Evolutionary conservation across 2,113 vertebrate genomes (phyloP).

Genomic region (Cryptomyrus ogoouensis): DNA sequence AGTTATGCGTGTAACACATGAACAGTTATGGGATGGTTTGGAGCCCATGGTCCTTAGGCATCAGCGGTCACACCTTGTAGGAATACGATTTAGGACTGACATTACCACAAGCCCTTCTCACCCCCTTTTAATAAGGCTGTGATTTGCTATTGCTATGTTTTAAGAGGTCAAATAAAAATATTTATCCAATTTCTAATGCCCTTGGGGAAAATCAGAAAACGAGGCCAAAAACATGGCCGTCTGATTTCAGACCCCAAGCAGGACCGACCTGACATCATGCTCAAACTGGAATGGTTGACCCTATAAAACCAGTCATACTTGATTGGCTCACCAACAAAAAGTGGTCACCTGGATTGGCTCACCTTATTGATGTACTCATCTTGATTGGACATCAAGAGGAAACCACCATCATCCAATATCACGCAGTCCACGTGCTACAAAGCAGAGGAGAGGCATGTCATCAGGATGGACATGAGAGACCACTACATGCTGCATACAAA

Average conservation of each 20-base stretch:
- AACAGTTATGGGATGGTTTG: conserved; percentile 47
- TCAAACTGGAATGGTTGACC: background rate
- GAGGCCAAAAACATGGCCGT: background rate
- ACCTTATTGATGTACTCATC: conserved; percentile 78
- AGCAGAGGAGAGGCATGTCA: conserved; percentile 32
- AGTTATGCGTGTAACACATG: conserved; percentile 60
- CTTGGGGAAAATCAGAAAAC: conserved; percentile 16
- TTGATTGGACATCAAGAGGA: conserved; percentile 91
- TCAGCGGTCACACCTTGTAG: conserved; percentile 33
- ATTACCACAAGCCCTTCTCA: conserved; percentile 47
- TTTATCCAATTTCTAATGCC: conserved; percentile 46
- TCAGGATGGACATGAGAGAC: background rate
- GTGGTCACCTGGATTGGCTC: background rate
- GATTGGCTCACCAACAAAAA: background rate
- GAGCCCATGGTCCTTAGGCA: conserved; percentile 27
- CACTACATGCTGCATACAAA: background rate
- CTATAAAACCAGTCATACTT: background rate
- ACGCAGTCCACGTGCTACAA: conserved; percentile 84
- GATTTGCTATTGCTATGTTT: conserved; percentile 56
- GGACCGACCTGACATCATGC: conserved; percentile 59
- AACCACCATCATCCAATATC: conserved; percentile 92
- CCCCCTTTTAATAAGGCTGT: conserved; percentile 57
- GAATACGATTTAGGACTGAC: conserved; percentile 52
- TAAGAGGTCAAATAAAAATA: conserved; percentile 52
- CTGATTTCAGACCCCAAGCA: background rate